These are phyloP conservation scores for Malurus cyaneus DNA, from an alignment of 2,113 vertebrate species.

Conservation along the genomic window DNA sequence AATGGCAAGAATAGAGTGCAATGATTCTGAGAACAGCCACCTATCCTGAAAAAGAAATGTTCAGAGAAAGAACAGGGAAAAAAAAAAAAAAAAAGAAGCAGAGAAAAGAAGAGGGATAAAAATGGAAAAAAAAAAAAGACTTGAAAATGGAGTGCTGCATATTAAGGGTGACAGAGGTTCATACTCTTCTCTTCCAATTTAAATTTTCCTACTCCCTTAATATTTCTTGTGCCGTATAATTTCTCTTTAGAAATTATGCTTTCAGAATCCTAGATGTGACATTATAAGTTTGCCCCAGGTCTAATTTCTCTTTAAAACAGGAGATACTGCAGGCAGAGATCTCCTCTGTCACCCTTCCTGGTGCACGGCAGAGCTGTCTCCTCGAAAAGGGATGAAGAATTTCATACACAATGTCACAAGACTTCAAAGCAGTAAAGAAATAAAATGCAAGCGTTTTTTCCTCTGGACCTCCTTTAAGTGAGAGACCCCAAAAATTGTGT, in stretches of 20 bases:
- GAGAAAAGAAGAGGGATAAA: not conserved
- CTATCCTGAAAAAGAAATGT: not conserved
- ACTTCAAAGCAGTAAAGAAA: not conserved
- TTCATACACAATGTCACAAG: not conserved
- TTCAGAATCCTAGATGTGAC: slow-evolving; percentile 42
- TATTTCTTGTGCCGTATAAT: not conserved
- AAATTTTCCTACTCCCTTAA: not conserved
- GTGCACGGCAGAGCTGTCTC: not conserved
- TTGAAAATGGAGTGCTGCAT: not conserved
- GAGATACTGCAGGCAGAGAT: not conserved
- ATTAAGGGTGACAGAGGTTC: not conserved
- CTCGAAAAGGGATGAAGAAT: not conserved
- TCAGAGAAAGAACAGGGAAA: too few species aligned
- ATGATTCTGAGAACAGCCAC: not conserved
- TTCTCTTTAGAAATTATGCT: slow-evolving; percentile 29
- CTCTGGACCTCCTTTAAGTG: not conserved
- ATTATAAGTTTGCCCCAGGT: not conserved
- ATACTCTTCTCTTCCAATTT: not conserved
- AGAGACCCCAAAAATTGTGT: not conserved
- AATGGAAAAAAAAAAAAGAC: not conserved
- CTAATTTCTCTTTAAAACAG: not conserved
- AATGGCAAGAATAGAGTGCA: not conserved
- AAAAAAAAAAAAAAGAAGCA: not conserved
- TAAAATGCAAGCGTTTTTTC: not conserved
- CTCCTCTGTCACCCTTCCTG: not conserved